Conservation (phyloP, 2,113 vertebrate genomes). For the Urocynchramus pylzowi region DNA sequence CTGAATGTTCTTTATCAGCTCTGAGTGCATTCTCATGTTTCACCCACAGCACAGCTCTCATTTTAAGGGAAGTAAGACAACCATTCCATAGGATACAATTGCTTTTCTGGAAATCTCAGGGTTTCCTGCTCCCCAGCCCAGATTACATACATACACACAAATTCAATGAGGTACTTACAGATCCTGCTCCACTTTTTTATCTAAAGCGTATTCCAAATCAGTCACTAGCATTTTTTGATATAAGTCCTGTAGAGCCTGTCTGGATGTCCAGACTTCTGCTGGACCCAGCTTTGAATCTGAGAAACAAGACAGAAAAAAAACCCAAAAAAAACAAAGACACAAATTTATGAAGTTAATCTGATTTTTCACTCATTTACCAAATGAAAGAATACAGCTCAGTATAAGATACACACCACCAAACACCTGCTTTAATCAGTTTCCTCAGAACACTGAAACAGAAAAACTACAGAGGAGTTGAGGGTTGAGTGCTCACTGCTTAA, state of each 20-base stretch:
- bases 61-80: not conserved
- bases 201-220: constrained; percentile 96
- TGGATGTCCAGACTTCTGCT: constrained; percentile 97
- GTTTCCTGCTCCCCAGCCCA: not conserved
- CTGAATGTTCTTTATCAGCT: not conserved
- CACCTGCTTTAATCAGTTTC: not conserved
- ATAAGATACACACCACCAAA: not conserved
- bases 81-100: not conserved
- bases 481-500: not conserved
- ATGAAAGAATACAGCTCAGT: not conserved
- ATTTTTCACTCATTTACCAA: not conserved
- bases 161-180: constrained; percentile 82
- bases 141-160: not conserved
- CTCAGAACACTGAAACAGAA: not conserved
- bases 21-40: not conserved
- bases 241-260: constrained; percentile 96
- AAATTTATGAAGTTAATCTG: not conserved
- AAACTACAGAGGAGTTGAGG: not conserved
- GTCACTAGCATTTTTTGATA: constrained; percentile 99
- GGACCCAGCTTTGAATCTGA: constrained; percentile 94
- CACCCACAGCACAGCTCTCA: not conserved
- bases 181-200: constrained; percentile 99
- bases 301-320: not conserved
- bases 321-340: not conserved
- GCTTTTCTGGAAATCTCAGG: not conserved